Percentiles rank a stretch among this genome's conserved stretches.
Conservation (phyloP, 2,113 vertebrate species). For the Tychaedon coryphoeus region DNA sequence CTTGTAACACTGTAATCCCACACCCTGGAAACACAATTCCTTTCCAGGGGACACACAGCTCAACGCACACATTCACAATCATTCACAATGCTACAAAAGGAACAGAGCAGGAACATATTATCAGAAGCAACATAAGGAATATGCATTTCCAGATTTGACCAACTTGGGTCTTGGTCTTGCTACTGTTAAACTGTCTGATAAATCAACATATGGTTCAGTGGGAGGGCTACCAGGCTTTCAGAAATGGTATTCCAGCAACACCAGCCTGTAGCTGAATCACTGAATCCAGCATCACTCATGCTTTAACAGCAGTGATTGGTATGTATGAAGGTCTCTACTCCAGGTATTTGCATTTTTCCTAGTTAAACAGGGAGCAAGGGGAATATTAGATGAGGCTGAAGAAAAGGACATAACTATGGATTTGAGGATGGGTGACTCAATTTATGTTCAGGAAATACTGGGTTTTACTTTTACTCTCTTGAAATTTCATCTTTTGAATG, state of each 20-base stretch:
- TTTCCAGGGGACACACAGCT: background rate
- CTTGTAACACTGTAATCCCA: background rate
- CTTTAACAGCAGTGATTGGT: background rate
- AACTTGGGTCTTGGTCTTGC: background rate
- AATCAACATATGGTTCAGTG: background rate
- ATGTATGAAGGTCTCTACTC: background rate
- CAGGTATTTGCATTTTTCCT: background rate
- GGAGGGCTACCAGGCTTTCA: background rate
- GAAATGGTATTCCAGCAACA: constrained; percentile 1
- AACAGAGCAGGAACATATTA: background rate
- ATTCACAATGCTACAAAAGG: background rate
- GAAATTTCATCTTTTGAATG: constrained; percentile 35
- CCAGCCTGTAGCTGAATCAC: background rate
- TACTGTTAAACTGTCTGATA: background rate
- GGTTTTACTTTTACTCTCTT: background rate
- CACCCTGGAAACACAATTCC: background rate
- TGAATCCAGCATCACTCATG: background rate
- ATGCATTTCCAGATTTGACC: background rate
- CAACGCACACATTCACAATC: fast-evolving
- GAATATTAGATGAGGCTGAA: background rate
- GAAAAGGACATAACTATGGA: background rate
- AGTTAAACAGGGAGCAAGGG: background rate
- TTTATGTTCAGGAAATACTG: background rate
- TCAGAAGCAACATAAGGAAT: background rate
- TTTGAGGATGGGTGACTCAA: background rate